Base-by-base conservation (phyloP, 2,797 vertebrate species). In the Dromococcyx pavoninus region DNA sequence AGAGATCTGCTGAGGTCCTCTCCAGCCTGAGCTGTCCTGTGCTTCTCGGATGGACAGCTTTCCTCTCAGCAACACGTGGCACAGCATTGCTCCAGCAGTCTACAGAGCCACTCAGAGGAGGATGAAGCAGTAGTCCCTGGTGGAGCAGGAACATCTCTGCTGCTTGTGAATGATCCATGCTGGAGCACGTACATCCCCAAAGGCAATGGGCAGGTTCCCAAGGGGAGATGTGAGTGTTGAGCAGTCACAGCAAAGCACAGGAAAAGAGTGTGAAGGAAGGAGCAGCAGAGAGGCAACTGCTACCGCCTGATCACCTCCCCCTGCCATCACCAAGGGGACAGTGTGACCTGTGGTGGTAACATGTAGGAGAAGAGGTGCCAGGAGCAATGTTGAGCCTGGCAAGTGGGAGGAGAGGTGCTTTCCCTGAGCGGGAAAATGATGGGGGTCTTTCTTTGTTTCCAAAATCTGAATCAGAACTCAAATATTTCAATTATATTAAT, bases 1-100 rank as follows among this genome's bases (percentile, higher is more conserved):
- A 62, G 54, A 43, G 35, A 30, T 10, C 50, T 48, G 44, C 50
- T 9, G 60, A 77, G 51, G 17, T 57, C 24, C 27, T 23, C 33
- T 48, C n/a, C 80, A 70, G n/a, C 41, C 62, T 37, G 46, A 54
- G 30, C 7, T 51, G 58, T 6, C 27, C 61, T 61, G 3, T 32
- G 27, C 13, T 41, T 18, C 41, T 16, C 37, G 39, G 70, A 17
- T 28, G 73, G 62, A 43, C 41, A 60, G 23, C 9, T 46, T 54
- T n/a, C 39, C 69, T 44, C 32, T 50, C 28, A 51, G 50, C 24
- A 43, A n/a, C 41, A 43, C 2, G 0, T 43, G 25, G 24, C 43
- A 53, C 2, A 0, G 39, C 22, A 7, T 1, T 41, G 35, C 41
- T 48, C n/a, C 73, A 62, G 22, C 0, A 1, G 4, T 11, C 24